Evolutionary conservation across 1,140 invertebrate genomes (phyloP).

Genomic region (Ectropis grisescens): DNA sequence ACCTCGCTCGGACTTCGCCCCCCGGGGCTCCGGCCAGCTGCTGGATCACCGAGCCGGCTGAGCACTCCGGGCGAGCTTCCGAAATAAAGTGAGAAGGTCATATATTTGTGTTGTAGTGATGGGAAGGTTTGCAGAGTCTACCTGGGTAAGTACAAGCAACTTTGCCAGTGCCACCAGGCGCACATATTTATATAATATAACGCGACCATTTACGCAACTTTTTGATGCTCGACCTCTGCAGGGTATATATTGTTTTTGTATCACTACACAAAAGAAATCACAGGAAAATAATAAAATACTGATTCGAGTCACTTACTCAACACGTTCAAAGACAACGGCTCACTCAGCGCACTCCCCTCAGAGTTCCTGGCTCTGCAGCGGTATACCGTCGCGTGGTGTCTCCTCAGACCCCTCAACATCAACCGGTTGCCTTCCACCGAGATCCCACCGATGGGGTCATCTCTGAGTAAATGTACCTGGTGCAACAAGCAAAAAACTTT

Average conservation of each 20-base stretch:
- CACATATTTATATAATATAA: too few species aligned
- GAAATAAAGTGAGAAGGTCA: too few species aligned
- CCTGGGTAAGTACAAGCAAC: too few species aligned
- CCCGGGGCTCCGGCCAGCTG: conserved; percentile 65
- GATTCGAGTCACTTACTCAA: conserved; percentile 84
- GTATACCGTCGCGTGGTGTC: conserved; percentile 74
- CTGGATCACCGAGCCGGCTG: conserved; percentile 48
- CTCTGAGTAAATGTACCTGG: conserved; percentile 67
- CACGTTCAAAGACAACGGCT: conserved; percentile 73
- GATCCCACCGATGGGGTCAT: conserved; percentile 70
- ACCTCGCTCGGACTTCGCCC: conserved; percentile 70
- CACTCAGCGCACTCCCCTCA: conserved; percentile 77
- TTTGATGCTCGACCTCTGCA: too few species aligned
- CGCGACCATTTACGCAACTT: too few species aligned
- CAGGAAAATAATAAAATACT: too few species aligned
- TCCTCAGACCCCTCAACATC: conserved; percentile 56
- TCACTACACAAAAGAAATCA: too few species aligned
- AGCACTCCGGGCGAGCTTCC: conserved; percentile 56
- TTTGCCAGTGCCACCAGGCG: too few species aligned
- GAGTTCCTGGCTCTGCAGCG: conserved; percentile 77
- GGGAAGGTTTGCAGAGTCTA: too few species aligned
- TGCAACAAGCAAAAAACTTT: too few species aligned
- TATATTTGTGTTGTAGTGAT: too few species aligned
- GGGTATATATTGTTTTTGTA: too few species aligned
- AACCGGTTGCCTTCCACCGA: conserved; percentile 69